phyloP scores from a whole-genome alignment of 64 coral and sea anemone species.

The Montipora foliosa region DNA sequence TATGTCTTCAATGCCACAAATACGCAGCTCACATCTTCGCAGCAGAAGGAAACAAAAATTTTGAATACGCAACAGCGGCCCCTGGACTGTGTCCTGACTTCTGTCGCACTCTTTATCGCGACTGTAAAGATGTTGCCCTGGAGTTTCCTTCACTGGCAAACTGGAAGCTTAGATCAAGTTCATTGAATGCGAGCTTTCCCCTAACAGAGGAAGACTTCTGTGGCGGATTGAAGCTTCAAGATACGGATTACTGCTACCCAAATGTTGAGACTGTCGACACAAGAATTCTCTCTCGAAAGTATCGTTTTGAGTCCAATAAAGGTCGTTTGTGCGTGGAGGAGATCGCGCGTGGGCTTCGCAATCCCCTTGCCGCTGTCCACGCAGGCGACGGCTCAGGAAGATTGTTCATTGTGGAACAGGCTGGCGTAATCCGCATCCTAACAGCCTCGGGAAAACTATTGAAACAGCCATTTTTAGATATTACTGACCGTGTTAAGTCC shows the following conservation, averaged over 20 bases:
- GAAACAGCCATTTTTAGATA: slow-evolving; percentile 88
- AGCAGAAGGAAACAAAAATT: slow-evolving; percentile 69
- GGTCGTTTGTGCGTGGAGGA: slow-evolving; percentile 80
- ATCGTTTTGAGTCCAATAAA: slow-evolving; percentile 60
- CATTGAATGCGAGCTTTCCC: neutral
- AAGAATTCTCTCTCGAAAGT: slow-evolving; percentile 67
- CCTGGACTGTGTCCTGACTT: slow-evolving; percentile 48
- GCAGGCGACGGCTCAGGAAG: slow-evolving; percentile 82
- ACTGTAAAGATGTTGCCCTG: slow-evolving; percentile 40
- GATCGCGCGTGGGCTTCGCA: slow-evolving; percentile 64
- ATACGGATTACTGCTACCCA: slow-evolving; percentile 89
- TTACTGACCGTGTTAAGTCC: slow-evolving; percentile 74
- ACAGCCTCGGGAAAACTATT: slow-evolving; percentile 71
- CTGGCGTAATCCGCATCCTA: slow-evolving; percentile 76
- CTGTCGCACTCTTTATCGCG: slow-evolving; percentile 43
- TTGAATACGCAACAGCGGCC: slow-evolving; percentile 29
- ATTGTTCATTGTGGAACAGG: slow-evolving; percentile 89
- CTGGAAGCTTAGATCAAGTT: slow-evolving; percentile 24
- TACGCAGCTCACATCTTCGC: slow-evolving; percentile 84
- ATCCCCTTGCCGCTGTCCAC: slow-evolving; percentile 90
- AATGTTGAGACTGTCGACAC: slow-evolving; percentile 75
- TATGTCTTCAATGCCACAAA: slow-evolving; percentile 91
- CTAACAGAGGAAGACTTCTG: slow-evolving; percentile 56
- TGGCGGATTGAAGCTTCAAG: slow-evolving; percentile 44
- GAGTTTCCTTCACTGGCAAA: slow-evolving; percentile 47